phyloP scores from a whole-genome alignment of 2,888 invertebrate genomes.

The Capitulum mitella region DNA sequence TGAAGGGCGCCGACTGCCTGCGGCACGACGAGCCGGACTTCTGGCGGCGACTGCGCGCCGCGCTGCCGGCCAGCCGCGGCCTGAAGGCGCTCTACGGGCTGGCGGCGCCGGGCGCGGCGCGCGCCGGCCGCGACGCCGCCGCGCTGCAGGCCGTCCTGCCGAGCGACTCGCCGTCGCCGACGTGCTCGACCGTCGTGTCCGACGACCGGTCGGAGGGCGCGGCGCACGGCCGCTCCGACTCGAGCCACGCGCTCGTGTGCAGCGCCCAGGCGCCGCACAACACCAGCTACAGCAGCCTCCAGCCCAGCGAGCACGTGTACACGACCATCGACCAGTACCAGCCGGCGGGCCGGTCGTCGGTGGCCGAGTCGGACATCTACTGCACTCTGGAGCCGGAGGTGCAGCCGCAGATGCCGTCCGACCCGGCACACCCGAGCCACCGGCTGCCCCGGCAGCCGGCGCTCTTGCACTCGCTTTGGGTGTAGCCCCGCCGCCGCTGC shows the following conservation, averaged over 20 bases:
- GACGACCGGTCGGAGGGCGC: conserved; percentile 26
- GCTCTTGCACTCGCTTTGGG: conserved; percentile 20
- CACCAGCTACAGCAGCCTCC: conserved; percentile 34
- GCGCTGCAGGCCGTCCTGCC: not conserved
- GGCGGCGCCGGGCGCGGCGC: not conserved
- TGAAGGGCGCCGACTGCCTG: conserved; percentile 74
- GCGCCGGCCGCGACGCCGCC: not conserved
- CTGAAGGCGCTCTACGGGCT: conserved; percentile 14
- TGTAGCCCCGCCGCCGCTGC: not conserved
- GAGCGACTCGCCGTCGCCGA: conserved; percentile 16
- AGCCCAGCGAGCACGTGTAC: conserved; percentile 36
- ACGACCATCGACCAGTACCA: conserved; percentile 34
- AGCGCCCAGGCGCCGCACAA: conserved; percentile 33
- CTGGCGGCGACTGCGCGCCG: conserved; percentile 85
- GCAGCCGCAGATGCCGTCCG: conserved; percentile 13
- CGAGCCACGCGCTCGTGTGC: conserved; percentile 31
- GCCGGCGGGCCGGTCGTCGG: not conserved
- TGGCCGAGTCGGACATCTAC: not conserved
- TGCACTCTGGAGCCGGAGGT: conserved; percentile 21
- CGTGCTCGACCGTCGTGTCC: conserved; percentile 21
- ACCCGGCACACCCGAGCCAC: not conserved
- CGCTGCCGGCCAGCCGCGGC: conserved; percentile 59
- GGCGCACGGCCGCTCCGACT: conserved; percentile 26
- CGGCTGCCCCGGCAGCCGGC: not conserved
- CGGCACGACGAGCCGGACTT: conserved; percentile 84